Conservation (phyloP, 2,888 invertebrate species). For the Stratiomys singularior region DNA sequence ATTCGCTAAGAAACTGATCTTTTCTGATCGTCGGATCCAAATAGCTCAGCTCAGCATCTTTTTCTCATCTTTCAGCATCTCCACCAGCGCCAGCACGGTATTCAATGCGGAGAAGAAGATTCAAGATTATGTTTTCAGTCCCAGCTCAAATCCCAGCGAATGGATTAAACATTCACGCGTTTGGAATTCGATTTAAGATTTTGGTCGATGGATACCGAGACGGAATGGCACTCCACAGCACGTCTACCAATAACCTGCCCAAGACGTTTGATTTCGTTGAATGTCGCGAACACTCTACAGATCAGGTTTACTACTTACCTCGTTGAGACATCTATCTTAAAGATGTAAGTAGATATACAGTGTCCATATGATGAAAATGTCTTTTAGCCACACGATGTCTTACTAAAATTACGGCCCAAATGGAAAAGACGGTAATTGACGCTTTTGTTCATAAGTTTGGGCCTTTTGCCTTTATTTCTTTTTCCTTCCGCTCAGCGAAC, state of each 20-base stretch:
- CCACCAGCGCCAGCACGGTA: constrained; percentile 54
- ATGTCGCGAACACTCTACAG: constrained; percentile 23
- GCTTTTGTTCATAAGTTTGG: too few relatives aligned
- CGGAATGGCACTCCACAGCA: neutral
- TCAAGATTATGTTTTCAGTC: neutral
- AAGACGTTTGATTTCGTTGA: constrained; percentile 21
- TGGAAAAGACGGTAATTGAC: neutral
- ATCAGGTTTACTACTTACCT: constrained; percentile 27
- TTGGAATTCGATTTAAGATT: neutral
- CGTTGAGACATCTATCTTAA: constrained; percentile 1
- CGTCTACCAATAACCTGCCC: neutral
- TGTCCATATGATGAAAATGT: neutral
- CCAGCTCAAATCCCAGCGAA: neutral
- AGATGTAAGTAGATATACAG: neutral
- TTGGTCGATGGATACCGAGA: constrained; percentile 1
- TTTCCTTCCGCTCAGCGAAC: too few relatives aligned
- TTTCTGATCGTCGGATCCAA: constrained; percentile 28
- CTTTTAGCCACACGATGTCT: neutral
- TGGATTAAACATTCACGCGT: constrained; percentile 17
- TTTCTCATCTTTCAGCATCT: constrained; percentile 68
- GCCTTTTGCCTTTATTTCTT: too few relatives aligned
- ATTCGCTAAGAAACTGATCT: constrained; percentile 52
- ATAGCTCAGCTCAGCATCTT: constrained; percentile 58
- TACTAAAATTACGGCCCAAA: neutral
- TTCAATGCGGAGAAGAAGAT: neutral